A percentile compares a stretch with the other conserved stretches of the same genome.
phyloP scores from a whole-genome alignment of 1,140 invertebrate genomes.

The Ectropis grisescens region DNA sequence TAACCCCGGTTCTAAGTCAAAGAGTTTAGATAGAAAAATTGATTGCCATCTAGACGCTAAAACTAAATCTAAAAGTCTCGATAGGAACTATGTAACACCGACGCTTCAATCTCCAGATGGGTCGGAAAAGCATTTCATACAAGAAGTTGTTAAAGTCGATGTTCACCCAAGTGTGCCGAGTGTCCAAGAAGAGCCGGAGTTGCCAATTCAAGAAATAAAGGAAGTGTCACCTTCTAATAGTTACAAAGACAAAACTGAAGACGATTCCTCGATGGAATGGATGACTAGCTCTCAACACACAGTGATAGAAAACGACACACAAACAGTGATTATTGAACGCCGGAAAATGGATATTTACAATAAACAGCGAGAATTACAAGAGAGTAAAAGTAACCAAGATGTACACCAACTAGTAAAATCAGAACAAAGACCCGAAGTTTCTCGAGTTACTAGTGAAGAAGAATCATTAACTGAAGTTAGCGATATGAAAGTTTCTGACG shows the following conservation, averaged over 20 bases:
- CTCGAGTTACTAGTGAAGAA: constrained; percentile 72
- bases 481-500: constrained; percentile 69
- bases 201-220: constrained; percentile 26
- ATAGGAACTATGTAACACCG: constrained; percentile 63
- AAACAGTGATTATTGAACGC: constrained; percentile 73
- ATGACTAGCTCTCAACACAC: constrained; percentile 57
- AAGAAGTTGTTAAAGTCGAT: constrained; percentile 66
- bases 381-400: constrained; percentile 53
- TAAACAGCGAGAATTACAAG: constrained; percentile 55
- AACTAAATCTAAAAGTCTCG: constrained; percentile 73
- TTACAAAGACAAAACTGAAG: constrained; percentile 56
- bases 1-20: constrained; percentile 69
- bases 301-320: constrained; percentile 71
- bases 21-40: constrained; percentile 70
- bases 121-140: constrained; percentile 49
- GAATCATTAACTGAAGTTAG: constrained; percentile 76
- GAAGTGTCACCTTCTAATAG: constrained; percentile 48
- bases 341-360: constrained; percentile 72
- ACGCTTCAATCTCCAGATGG: constrained; percentile 25
- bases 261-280: constrained; percentile 61
- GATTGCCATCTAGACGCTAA: constrained; percentile 67
- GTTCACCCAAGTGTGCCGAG: constrained; percentile 44
- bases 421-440: constrained; percentile 54
- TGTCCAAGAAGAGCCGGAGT: constrained; percentile 36
- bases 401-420: constrained; percentile 24